A percentile compares a stretch with the other conserved stretches of the same genome.
phyloP scores from a whole-genome alignment of 2,888 invertebrate species.

The Drosophila phalerata region DNA sequence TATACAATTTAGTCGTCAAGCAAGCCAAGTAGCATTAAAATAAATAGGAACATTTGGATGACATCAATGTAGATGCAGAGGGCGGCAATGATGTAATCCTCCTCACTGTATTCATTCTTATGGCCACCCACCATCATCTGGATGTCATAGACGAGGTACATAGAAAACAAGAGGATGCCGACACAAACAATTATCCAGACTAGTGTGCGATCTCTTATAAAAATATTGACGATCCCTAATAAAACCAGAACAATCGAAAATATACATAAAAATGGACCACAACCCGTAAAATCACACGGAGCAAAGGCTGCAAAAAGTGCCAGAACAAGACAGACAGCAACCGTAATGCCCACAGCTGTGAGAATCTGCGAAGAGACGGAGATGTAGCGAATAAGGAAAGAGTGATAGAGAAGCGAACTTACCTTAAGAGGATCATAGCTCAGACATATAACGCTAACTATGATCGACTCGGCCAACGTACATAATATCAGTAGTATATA shows the following conservation, averaged over 20 bases:
- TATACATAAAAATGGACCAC: slow-evolving; percentile 24
- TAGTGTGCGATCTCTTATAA: background rate
- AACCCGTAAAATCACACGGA: slow-evolving; percentile 65
- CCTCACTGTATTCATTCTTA: slow-evolving; percentile 26
- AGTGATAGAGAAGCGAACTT: background rate
- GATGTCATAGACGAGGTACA: slow-evolving; percentile 50
- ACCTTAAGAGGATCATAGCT: background rate
- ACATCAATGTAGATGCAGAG: slow-evolving; percentile 58
- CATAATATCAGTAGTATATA: slow-evolving; percentile 32
- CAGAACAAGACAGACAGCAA: slow-evolving; percentile 16
- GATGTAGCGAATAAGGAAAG: background rate
- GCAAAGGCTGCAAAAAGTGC: slow-evolving; percentile 49
- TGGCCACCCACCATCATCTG: slow-evolving; percentile 54
- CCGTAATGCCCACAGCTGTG: slow-evolving; percentile 35
- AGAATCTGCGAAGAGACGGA: slow-evolving; percentile 39
- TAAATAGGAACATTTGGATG: slow-evolving; percentile 30
- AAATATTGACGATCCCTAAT: background rate
- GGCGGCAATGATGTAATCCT: slow-evolving; percentile 66
- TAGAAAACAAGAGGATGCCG: slow-evolving; percentile 13
- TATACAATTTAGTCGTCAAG: slow-evolving; percentile 11
- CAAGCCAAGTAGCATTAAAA: slow-evolving; percentile 51
- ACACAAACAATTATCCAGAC: slow-evolving; percentile 2
- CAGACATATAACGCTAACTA: background rate
- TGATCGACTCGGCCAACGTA: slow-evolving; percentile 18
- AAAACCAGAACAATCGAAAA: background rate